Evolutionary conservation across 2,113 vertebrate genomes (phyloP).

Genomic region (Pongo pygmaeus): DNA sequence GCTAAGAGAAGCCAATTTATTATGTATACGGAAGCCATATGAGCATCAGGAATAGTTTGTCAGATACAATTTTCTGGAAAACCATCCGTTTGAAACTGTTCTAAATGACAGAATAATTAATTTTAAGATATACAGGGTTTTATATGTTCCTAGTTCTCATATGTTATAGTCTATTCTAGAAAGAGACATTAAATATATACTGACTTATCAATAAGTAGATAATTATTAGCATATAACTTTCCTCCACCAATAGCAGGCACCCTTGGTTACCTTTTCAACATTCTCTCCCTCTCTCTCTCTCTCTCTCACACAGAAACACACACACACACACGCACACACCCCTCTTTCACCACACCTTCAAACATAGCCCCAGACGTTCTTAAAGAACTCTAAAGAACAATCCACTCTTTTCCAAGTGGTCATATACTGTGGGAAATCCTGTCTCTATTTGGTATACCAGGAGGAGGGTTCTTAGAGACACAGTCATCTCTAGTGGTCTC

Average conservation of each 20-base stretch:
- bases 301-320: background rate
- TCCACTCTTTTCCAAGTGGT: background rate
- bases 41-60: background rate
- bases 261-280: background rate
- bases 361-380: background rate
- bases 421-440: background rate
- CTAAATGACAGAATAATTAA: background rate
- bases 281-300: background rate
- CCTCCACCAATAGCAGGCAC: background rate
- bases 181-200: background rate
- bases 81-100: background rate
- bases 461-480: background rate
- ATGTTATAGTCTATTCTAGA: background rate
- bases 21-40: no score
- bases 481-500: background rate
- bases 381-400: background rate
- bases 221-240: background rate
- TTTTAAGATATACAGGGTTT: background rate
- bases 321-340: background rate
- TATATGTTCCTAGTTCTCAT: background rate
- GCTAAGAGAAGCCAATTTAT: background rate
- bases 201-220: background rate
- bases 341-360: background rate
- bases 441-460: background rate
- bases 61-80: background rate